A percentile compares a stretch with the other conserved stretches of the same genome.
Evolutionary conservation across 1,140 invertebrate species (phyloP).

Genomic region (Trichonephila inaurata): DNA sequence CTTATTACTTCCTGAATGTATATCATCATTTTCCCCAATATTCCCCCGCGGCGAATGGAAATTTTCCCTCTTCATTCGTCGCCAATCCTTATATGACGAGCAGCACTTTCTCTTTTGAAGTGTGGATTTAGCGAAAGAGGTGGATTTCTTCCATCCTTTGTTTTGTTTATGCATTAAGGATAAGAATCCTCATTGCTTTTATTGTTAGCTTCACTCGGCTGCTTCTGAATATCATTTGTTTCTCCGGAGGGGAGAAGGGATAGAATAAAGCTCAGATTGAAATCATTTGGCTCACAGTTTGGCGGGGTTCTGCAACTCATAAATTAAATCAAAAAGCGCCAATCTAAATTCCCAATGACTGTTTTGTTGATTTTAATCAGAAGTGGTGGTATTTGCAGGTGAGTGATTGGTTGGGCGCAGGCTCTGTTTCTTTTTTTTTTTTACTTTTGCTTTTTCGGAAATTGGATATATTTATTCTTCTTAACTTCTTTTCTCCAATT

Average conservation of each 20-base stretch:
- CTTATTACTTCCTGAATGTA: neutral
- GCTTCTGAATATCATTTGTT: conserved; percentile 62
- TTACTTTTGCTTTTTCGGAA: neutral
- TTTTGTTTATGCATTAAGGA: conserved; percentile 32
- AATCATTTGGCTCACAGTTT: neutral
- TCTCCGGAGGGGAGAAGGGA: neutral
- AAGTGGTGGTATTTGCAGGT: conserved; percentile 1
- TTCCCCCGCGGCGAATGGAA: conserved; percentile 34
- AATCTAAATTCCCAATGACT: neutral
- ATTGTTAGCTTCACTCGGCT: neutral
- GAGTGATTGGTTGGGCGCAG: neutral
- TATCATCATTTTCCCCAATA: conserved; percentile 42
- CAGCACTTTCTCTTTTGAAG: conserved; percentile 55
- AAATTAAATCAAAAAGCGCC: conserved; percentile 9
- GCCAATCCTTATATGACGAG: conserved; percentile 55
- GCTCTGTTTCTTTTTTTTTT: neutral
- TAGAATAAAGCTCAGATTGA: neutral
- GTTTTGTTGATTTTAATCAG: neutral
- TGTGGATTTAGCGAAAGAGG: conserved; percentile 60
- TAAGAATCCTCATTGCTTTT: conserved; percentile 44
- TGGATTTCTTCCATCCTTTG: conserved; percentile 42
- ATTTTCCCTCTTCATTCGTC: conserved; percentile 10
- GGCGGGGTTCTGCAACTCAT: neutral
- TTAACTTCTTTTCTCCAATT: no score
- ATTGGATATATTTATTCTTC: neutral